phyloP scores from a whole-genome alignment of 2,888 invertebrate species.

The Lochmaea capreae region DNA sequence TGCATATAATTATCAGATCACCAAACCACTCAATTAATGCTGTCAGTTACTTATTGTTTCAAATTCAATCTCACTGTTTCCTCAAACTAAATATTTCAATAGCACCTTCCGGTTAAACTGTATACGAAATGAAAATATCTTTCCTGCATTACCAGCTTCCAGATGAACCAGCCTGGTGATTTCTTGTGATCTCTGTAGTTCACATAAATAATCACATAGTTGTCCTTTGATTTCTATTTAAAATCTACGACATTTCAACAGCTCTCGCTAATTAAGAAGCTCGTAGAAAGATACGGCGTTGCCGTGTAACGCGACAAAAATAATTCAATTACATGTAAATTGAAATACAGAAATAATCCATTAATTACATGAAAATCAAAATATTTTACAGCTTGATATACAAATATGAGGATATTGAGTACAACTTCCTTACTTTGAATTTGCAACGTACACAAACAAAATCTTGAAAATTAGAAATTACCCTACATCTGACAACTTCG shows the following conservation, averaged over 20 bases:
- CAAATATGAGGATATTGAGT: no score
- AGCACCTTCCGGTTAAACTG: neutral
- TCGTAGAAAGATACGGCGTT: conserved; percentile 9
- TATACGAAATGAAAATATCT: conserved; percentile 30
- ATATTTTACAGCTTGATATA: no score
- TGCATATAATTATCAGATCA: no score
- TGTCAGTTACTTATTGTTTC: neutral
- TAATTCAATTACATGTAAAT: neutral
- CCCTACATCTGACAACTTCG: conserved; percentile 17
- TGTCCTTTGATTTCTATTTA: conserved; percentile 41
- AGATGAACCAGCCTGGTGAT: conserved; percentile 35
- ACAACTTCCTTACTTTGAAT: no score
- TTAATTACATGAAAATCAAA: no score
- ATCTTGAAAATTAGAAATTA: neutral
- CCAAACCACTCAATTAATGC: neutral
- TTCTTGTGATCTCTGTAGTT: conserved; percentile 37
- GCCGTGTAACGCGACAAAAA: neutral
- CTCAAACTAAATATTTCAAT: conserved; percentile 11
- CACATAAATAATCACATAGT: conserved; percentile 39
- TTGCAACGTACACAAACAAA: no score
- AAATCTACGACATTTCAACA: conserved; percentile 37
- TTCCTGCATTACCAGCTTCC: conserved; percentile 14
- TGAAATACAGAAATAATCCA: no score
- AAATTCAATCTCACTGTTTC: neutral
- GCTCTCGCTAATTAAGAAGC: conserved; percentile 34